Evolutionary conservation across 2,888 invertebrate species (phyloP), one percentile per base, ranked within the genome.

Genomic region (Julus scandinavius): DNA sequence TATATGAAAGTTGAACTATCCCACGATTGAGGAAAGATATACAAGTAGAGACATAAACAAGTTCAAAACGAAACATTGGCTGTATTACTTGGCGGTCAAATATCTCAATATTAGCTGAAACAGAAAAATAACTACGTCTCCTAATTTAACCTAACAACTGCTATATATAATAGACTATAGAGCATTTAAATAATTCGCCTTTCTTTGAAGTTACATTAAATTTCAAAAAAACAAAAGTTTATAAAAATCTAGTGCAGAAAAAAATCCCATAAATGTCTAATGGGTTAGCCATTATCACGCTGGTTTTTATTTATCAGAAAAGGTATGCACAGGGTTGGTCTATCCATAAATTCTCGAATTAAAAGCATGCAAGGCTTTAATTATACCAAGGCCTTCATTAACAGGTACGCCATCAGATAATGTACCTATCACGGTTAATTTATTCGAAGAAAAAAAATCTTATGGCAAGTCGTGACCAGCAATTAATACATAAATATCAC

Each of bases 331-430:
- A n/a, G n/a, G n/a, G n/a, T 20, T 63, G 63, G 20, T 1, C 20
- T 63, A 63, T 6, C 20, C n/a, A 63, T 63, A 63, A 63, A 63
- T 63, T 63, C n/a, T 20, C 15, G 20, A 63, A 63, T 63, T 63
- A 63, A 20, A 63, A 20, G 20, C 20, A 20, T 9, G 15, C 63
- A 20, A 63, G 20, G 15, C 63, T 0, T 63, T 63, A 63, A 63
- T 63, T 63, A 20, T 20, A 63, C 1, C 20, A 63, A 63, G 20
- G 63, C 63, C 63, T 63, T 20, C 63, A n/a, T 63, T 20, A 63
- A 20, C 63, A 63, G 20, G 63, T 63, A 63, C 20, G 63, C 63
- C 63, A 20, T 63, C 63, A 63, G 63, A 63, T 63, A 63, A 63
- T 63, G 9, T 5, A 63, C 63, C 20, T n/a, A 63, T 20, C 63